Evolutionary conservation across 2,113 vertebrate genomes (phyloP).

Genomic region (Xiphophorus maculatus): DNA sequence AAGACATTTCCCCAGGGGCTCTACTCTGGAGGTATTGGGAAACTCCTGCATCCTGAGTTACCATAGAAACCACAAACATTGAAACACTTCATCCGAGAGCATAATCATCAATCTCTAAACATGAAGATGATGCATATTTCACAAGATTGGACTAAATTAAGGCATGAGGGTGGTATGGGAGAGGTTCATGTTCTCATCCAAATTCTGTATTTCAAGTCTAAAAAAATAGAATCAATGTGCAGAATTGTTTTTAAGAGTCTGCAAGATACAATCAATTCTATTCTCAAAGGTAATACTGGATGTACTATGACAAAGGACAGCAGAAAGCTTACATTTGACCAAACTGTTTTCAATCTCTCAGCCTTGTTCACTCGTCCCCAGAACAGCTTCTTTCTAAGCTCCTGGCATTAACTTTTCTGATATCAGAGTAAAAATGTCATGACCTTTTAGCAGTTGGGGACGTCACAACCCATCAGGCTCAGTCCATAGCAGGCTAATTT

Average conservation of each 20-base stretch:
- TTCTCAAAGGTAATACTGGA: constrained; percentile 34
- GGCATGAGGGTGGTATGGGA: constrained; percentile 23
- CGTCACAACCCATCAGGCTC: constrained; percentile 39
- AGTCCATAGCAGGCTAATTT: not conserved
- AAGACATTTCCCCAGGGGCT: constrained; percentile 50
- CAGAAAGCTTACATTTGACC: constrained; percentile 43
- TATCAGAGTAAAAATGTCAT: constrained; percentile 17
- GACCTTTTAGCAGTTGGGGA: constrained; percentile 24
- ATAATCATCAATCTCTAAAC: constrained; percentile 42
- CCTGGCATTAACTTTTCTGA: constrained; percentile 53
- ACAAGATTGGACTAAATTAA: constrained; percentile 40
- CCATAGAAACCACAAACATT: constrained; percentile 60
- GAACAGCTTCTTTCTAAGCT: constrained; percentile 52
- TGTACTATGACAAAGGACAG: constrained; percentile 20
- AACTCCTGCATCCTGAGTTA: constrained; percentile 37
- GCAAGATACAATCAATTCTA: constrained; percentile 32
- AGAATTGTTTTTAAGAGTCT: constrained; percentile 24
- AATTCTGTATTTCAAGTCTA: constrained; percentile 25
- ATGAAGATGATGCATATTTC: constrained; percentile 47
- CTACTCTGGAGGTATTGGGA: constrained; percentile 48
- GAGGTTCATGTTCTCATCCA: constrained; percentile 29
- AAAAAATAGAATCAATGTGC: constrained; percentile 17
- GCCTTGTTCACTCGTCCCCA: constrained; percentile 55
- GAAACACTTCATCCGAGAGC: constrained; percentile 44
- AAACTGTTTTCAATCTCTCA: constrained; percentile 56